These are phyloP conservation scores for Tenodera sinensis DNA, from an alignment of 2,888 invertebrate genomes.

Conservation along the genomic window DNA sequence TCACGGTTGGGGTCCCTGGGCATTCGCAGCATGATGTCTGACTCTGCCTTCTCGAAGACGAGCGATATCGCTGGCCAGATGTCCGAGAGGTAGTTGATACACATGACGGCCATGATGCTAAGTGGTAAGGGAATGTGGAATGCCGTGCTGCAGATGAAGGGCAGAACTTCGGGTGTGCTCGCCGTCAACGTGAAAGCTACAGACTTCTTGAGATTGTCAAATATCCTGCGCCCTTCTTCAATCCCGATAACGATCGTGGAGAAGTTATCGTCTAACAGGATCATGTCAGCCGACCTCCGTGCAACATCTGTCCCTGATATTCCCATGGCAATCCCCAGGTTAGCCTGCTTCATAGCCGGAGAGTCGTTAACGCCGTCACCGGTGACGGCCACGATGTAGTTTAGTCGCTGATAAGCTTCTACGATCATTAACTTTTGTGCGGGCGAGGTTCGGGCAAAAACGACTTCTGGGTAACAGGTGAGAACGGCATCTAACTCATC, in stretches of 20 bases:
- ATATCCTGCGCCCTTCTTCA: conserved; percentile 51
- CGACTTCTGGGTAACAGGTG: conserved; percentile 46
- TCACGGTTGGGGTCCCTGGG: conserved; percentile 24
- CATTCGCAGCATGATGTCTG: conserved; percentile 27
- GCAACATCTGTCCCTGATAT: conserved; percentile 70
- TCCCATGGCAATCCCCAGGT: conserved; percentile 78
- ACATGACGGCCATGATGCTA: conserved; percentile 51
- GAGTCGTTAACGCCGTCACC: conserved; percentile 88
- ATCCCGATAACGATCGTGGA: conserved; percentile 51
- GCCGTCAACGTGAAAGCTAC: conserved; percentile 52
- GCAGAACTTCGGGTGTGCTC: conserved; percentile 51
- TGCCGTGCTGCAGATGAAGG: conserved; percentile 48
- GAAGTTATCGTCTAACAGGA: conserved; percentile 51
- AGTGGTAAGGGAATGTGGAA: conserved; percentile 49
- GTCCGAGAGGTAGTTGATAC: conserved; percentile 52
- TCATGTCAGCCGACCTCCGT: conserved; percentile 54
- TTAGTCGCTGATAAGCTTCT: conserved; percentile 75
- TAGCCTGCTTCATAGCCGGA: conserved; percentile 77
- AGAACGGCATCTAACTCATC: conserved; percentile 1
- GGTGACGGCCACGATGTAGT: conserved; percentile 78
- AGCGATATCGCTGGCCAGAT: conserved; percentile 32
- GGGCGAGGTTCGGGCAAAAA: conserved; percentile 52
- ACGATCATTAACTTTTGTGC: conserved; percentile 58
- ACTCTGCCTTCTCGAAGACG: conserved; percentile 32
- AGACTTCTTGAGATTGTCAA: conserved; percentile 53